Percentiles rank a stretch among this genome's conserved stretches.
These are phyloP conservation scores for Neelides folsomi DNA, from an alignment of 2,888 invertebrate species.

Conservation along the genomic window DNA sequence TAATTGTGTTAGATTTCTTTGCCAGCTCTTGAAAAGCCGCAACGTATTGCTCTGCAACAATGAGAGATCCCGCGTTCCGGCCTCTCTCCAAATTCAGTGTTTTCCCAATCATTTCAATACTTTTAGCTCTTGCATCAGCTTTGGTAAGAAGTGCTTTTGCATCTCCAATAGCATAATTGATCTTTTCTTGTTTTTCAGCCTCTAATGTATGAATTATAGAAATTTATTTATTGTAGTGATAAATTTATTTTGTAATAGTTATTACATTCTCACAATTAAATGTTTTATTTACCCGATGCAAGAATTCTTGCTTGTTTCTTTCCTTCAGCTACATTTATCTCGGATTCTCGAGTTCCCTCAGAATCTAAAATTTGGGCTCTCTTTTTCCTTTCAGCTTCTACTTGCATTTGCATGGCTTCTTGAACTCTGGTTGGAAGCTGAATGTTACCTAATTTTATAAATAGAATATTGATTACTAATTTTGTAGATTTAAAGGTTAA, in stretches of 20 bases:
- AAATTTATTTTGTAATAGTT: not conserved
- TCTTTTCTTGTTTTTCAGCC: slow-evolving; percentile 84
- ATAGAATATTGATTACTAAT: not conserved
- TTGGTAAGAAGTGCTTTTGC: slow-evolving; percentile 79
- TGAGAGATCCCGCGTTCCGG: slow-evolving; percentile 76
- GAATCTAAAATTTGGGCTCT: slow-evolving; percentile 93
- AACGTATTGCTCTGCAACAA: slow-evolving; percentile 92
- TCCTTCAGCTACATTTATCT: slow-evolving; percentile 96
- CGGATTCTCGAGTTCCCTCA: slow-evolving; percentile 78
- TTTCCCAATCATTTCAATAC: slow-evolving; percentile 61
- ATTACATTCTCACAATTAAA: not conserved
- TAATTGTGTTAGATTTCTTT: slow-evolving; percentile 81
- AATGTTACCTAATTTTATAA: slow-evolving; percentile 57
- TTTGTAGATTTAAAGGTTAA: not conserved
- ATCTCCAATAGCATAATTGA: slow-evolving; percentile 84
- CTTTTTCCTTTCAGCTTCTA: slow-evolving; percentile 94
- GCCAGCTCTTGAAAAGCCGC: slow-evolving; percentile 85
- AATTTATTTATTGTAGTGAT: not conserved
- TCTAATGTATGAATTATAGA: slow-evolving; percentile 47
- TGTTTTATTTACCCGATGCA: slow-evolving; percentile 54
- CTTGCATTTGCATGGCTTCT: slow-evolving; percentile 99
- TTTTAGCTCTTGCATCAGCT: slow-evolving; percentile 79
- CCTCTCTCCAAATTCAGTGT: slow-evolving; percentile 55
- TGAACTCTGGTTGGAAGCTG: slow-evolving; percentile 79
- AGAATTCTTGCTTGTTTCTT: slow-evolving; percentile 80